These are phyloP conservation scores for Syrphus vitripennis DNA, from an alignment of 2,888 invertebrate genomes.

Conservation along the genomic window DNA sequence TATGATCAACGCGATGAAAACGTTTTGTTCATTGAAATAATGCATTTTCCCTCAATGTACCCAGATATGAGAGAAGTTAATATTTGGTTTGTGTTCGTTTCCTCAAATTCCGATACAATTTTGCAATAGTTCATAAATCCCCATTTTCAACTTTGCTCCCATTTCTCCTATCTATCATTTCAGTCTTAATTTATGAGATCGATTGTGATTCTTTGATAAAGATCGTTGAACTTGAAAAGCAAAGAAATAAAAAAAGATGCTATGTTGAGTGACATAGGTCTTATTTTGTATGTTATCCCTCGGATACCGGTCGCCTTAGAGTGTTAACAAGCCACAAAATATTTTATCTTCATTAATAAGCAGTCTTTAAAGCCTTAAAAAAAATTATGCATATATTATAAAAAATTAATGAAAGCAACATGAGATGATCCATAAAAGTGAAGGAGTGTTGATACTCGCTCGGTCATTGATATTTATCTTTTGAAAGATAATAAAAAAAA, in stretches of 20 bases:
- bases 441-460: constrained; percentile 37
- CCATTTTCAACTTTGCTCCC: background rate
- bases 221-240: constrained; percentile 54
- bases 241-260: background rate
- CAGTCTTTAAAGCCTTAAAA: background rate
- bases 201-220: constrained; percentile 33
- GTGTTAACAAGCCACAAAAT: constrained; percentile 40
- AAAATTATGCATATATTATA: background rate
- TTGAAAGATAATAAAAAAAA: background rate
- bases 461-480: constrained; percentile 17
- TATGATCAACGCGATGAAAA: too few relatives aligned
- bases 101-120: background rate
- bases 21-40: too few relatives aligned
- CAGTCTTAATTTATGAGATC: constrained; percentile 47
- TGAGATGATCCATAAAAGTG: constrained; percentile 45
- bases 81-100: too few relatives aligned
- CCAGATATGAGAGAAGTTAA: too few relatives aligned
- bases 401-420: constrained; percentile 22
- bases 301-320: background rate
- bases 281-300: background rate
- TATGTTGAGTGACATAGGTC: constrained; percentile 18
- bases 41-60: too few relatives aligned
- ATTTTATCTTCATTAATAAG: constrained; percentile 39
- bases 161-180: background rate
- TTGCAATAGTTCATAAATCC: background rate